These are phyloP conservation scores for Psophia crepitans DNA, from an alignment of 2,113 vertebrate species.

Conservation along the genomic window DNA sequence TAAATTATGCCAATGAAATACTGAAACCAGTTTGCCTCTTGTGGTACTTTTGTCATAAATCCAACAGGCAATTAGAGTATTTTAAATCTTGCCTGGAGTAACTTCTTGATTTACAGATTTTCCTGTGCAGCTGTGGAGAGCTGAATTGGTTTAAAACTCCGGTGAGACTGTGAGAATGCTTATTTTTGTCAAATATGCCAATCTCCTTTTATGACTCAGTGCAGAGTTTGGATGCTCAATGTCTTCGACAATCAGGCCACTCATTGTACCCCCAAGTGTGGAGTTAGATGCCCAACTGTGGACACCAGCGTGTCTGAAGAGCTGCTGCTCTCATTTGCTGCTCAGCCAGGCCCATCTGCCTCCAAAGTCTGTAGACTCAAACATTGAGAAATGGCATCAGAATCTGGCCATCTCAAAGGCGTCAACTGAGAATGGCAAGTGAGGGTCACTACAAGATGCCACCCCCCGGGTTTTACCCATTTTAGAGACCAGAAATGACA, in stretches of 20 bases:
- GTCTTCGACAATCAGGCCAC: neutral
- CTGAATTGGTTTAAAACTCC: neutral
- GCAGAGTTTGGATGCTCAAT: neutral
- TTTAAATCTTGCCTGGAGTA: constrained; percentile 61
- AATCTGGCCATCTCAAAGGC: neutral
- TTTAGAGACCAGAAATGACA: neutral
- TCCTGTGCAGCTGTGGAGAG: neutral
- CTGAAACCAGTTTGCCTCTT: constrained; percentile 35
- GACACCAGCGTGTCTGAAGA: neutral
- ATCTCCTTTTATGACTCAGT: neutral
- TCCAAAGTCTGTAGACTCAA: neutral
- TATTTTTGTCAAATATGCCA: neutral
- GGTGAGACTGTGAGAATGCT: neutral
- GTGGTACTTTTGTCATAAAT: constrained; percentile 59
- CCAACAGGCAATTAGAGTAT: constrained; percentile 54
- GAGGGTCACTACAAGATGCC: neutral
- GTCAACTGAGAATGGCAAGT: neutral
- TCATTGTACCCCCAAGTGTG: neutral
- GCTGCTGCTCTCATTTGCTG: neutral
- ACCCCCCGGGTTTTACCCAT: neutral
- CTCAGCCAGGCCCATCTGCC: neutral
- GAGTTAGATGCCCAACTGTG: neutral
- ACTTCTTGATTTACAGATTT: constrained; percentile 33
- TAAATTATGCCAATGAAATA: neutral
- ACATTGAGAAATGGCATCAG: neutral